A percentile compares a stretch with the other conserved stretches of the same genome.
phyloP scores from a whole-genome alignment of 2,888 invertebrate genomes.

The Choreutis nemorana region DNA sequence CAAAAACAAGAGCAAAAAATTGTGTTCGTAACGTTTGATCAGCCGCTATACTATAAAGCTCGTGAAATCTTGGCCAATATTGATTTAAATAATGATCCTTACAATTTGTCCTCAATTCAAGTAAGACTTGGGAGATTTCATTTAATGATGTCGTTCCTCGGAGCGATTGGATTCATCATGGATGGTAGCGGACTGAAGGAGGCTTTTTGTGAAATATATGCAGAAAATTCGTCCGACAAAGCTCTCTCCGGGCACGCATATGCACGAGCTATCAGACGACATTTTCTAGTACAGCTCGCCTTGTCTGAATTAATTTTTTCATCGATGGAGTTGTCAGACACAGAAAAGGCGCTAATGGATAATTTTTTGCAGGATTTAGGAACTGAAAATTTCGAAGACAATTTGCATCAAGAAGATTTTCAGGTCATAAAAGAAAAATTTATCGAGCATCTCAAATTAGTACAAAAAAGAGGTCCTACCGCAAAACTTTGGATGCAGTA shows the following conservation, averaged over 20 bases:
- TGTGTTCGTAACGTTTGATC: constrained; percentile 18
- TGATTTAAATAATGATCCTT: constrained; percentile 14
- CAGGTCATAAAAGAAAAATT: constrained; percentile 6
- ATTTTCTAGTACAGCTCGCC: constrained; percentile 15
- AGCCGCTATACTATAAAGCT: constrained; percentile 20
- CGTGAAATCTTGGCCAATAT: constrained; percentile 16
- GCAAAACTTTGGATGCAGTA: constrained; percentile 15
- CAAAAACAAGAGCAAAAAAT: constrained; percentile 13
- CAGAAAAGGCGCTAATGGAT: constrained; percentile 14
- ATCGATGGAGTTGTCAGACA: constrained; percentile 11
- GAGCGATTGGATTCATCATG: constrained; percentile 21
- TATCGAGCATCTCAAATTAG: constrained; percentile 5
- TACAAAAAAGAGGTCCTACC: constrained; percentile 6
- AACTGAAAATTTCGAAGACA: constrained; percentile 6
- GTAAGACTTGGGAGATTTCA: constrained; percentile 24
- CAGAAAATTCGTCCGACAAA: constrained; percentile 17
- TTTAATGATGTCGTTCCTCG: constrained; percentile 22
- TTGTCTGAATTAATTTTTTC: constrained; percentile 15
- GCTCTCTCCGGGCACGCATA: constrained; percentile 21
- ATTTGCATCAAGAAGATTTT: constrained; percentile 7
- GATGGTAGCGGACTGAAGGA: constrained; percentile 15
- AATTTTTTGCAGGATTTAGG: constrained; percentile 10
- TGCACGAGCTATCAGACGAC: constrained; percentile 16
- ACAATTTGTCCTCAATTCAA: constrained; percentile 9
- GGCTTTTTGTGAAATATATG: constrained; percentile 9